Base-by-base conservation (phyloP, 2,797 vertebrate species). In the Cynodonichthys magdalenae region DNA sequence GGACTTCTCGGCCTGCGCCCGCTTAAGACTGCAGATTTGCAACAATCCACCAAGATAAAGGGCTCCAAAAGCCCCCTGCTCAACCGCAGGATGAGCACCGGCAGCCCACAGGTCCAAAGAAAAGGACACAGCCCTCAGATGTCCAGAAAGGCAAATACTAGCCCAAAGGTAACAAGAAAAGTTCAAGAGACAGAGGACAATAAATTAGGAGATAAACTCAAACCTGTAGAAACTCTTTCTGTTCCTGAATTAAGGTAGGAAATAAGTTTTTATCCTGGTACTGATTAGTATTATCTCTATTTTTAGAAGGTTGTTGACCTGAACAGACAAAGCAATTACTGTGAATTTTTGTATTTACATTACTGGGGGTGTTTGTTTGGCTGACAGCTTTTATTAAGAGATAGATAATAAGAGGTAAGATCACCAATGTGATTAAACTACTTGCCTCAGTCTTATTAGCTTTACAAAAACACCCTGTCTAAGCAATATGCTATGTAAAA, bases 21-120 rank as follows among this genome's bases (percentile, higher is more conserved):
- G 0, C 85, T 96, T 31, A 96, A 95, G 87, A 71, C 65, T 10
- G 78, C 88, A 17, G 97, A 99, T 48, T 78, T 90, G 27, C 93
- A 93, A 65, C 92, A 93, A 52, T 85, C 92, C 0, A 24, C 61
- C 61, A 99, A 96, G 80, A 84, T 89, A 5, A 99, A 97, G 83
- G 93, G 94, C 63, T 95, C 96, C 66, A 95, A 89, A 82, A 99
- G 98, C 81, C 97, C 98, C 20, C 83, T 93, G 52, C 59, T 93
- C 19, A 93, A 93, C 69, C 93, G 97, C 79, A 99, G 95, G 77
- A 69, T 91, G 27, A 81, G 94, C n/a, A 95, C 96, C 28, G 92
- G 90, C 75, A 99, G 97, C 81, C 97, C 97, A 4, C 96, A 97
- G 84, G 77, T 93, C 44, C 95, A 94, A 83, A 95, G 93, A 85